phyloP scores from a whole-genome alignment of 2,113 vertebrate species.

The Prunella himalayana region DNA sequence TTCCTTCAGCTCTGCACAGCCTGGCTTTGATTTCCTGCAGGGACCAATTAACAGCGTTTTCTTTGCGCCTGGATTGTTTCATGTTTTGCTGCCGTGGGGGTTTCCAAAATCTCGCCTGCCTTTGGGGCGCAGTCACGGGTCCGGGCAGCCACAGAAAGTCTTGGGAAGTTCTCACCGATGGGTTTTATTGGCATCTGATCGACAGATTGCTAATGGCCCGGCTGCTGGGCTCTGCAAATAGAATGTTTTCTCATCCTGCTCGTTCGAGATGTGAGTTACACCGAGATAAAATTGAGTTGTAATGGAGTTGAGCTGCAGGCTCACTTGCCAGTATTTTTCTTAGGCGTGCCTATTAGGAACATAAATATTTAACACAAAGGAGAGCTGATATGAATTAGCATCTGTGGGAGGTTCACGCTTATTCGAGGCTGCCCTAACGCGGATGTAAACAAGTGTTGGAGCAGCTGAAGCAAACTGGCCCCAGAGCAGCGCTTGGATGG shows the following conservation, averaged over 20 bases:
- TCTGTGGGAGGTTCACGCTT: background rate
- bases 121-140: fast-evolving
- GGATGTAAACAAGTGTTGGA: background rate
- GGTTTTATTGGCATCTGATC: background rate
- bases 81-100: background rate
- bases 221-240: background rate
- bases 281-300: background rate
- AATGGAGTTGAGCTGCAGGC: background rate
- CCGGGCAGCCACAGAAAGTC: background rate
- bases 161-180: background rate
- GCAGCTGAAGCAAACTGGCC: background rate
- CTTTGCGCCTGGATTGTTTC: background rate
- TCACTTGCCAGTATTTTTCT: conserved; percentile 13
- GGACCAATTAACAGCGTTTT: background rate
- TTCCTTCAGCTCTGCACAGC: background rate
- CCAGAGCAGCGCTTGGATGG: background rate
- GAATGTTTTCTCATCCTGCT: background rate
- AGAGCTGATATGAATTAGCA: conserved; percentile 17
- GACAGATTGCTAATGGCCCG: background rate
- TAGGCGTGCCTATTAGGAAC: conserved; percentile 11
- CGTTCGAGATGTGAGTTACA: background rate
- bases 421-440: background rate
- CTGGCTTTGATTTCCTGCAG: background rate
- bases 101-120: background rate
- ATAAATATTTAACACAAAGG: conserved; percentile 32